phyloP scores from a whole-genome alignment of 2,888 invertebrate species.

The Polylopha cassiicola region DNA sequence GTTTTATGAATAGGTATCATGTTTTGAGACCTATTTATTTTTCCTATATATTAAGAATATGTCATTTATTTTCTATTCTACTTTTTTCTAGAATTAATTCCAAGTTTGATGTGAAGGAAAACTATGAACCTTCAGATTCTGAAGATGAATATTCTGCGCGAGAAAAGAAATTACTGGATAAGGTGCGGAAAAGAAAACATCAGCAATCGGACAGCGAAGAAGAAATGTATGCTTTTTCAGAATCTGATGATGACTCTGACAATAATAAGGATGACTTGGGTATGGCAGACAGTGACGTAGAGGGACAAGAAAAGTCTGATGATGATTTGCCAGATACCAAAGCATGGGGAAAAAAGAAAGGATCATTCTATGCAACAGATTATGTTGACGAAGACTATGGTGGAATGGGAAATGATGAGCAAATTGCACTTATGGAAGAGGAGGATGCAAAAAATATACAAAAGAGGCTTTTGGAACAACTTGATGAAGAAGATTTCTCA shows the following conservation, averaged over 20 bases:
- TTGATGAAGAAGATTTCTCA: conserved; percentile 87
- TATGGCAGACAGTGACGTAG: conserved; percentile 85
- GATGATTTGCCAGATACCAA: conserved; percentile 86
- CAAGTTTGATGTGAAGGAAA: conserved; percentile 65
- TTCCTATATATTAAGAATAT: too few species aligned
- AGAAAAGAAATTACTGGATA: conserved; percentile 79
- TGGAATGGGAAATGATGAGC: conserved; percentile 80
- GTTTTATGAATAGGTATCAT: too few species aligned
- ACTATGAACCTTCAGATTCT: conserved; percentile 82
- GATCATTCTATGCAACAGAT: conserved; percentile 89
- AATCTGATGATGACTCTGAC: conserved; percentile 64
- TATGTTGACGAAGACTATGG: conserved; percentile 92
- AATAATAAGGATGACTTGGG: conserved; percentile 64
- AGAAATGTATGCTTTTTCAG: conserved; percentile 80
- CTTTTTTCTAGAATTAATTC: conserved; percentile 55
- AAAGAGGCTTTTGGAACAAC: conserved; percentile 83
- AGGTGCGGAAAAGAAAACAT: conserved; percentile 74
- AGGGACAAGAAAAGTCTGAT: conserved; percentile 82
- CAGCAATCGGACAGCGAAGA: conserved; percentile 77
- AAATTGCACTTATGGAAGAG: conserved; percentile 87
- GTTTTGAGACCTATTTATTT: too few species aligned
- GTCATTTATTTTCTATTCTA: not conserved
- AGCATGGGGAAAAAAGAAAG: conserved; percentile 92
- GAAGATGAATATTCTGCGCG: conserved; percentile 83
- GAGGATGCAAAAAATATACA: conserved; percentile 90